Percentiles rank a stretch among this genome's conserved stretches.
Conservation (phyloP, 2,113 vertebrate genomes). For the Centrocercus urophasianus region DNA sequence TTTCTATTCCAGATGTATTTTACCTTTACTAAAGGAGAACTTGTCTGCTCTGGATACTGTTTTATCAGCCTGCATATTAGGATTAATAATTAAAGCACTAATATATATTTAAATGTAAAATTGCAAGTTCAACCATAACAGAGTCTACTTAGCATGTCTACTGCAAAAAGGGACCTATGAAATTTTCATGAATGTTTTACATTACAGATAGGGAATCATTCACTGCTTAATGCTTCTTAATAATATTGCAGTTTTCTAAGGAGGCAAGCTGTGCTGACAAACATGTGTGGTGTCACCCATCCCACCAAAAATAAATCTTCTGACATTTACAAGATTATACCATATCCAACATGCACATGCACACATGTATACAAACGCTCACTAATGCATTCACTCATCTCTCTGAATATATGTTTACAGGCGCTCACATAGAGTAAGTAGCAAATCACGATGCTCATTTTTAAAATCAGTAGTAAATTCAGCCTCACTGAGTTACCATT, state of each 20-base stretch:
- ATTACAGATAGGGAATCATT: neutral
- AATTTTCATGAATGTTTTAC: slow-evolving; percentile 38
- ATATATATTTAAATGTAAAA: slow-evolving; percentile 43
- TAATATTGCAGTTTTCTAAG: slow-evolving; percentile 15
- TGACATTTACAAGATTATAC: neutral
- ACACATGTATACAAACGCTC: rapidly evolving
- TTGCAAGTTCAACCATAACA: neutral
- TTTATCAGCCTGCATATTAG: neutral
- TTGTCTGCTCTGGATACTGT: neutral
- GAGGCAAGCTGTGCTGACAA: slow-evolving; percentile 7
- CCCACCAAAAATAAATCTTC: neutral
- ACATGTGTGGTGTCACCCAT: neutral
- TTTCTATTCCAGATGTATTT: neutral
- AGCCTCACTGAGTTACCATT: neutral
- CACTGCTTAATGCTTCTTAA: slow-evolving; percentile 4
- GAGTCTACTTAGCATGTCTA: neutral
- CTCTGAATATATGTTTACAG: neutral
- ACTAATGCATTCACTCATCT: neutral
- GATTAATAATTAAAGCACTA: slow-evolving; percentile 39
- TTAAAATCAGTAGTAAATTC: neutral
- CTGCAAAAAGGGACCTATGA: neutral
- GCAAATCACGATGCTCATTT: neutral
- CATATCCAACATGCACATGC: neutral
- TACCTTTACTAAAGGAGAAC: neutral
- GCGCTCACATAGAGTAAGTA: neutral